Evolutionary conservation across 2,888 invertebrate genomes (phyloP), one percentile per base, ranked within the genome.

Genomic region (Morinoia aosen): DNA sequence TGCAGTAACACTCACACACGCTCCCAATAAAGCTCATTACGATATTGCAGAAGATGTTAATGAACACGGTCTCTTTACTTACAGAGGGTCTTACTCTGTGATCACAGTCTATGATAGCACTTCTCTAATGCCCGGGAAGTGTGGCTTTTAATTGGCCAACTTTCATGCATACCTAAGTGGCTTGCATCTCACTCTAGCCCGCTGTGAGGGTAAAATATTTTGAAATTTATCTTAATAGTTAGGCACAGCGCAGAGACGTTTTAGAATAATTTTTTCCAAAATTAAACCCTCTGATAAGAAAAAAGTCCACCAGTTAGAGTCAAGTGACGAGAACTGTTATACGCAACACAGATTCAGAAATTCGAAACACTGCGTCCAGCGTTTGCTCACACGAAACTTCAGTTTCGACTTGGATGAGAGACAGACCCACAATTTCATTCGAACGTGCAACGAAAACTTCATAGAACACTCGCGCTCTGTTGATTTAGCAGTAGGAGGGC

Each of bases 1-100:
- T 33, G 93, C 93, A 93, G 57, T 19, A 90, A 93, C 57, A 57
- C 93, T 93, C 93, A n/a, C 57, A 93, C 57, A 57, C 33, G 93
- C 39, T 57, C 93, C 33, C 48, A 93, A 93, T 56, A 93, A 90
- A 90, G 48, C 90, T 90, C 90, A 90, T 39, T 40, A 48, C 39
- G 39, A 90, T 90, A 76, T 76, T 76, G 76, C 76, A 16, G 19
- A 76, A 33, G 76, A 76, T 33, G 76, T 76, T 76, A 76, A 76
- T 76, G 76, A 76, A 76, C 76, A 76, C 33, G 76, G 76, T 76
- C 76, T 76, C 76, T 76, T 76, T 76, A 76, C 76, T 25, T 76
- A 76, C 76, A 76, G 76, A 76, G 76, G 48, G 25, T 76, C 76
- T 61, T 16, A 16, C 61, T 33, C 76, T 76, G 76, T 76, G 33